Conservation (phyloP, 1,140 invertebrate genomes). For the Brachionus calyciflorus region DNA sequence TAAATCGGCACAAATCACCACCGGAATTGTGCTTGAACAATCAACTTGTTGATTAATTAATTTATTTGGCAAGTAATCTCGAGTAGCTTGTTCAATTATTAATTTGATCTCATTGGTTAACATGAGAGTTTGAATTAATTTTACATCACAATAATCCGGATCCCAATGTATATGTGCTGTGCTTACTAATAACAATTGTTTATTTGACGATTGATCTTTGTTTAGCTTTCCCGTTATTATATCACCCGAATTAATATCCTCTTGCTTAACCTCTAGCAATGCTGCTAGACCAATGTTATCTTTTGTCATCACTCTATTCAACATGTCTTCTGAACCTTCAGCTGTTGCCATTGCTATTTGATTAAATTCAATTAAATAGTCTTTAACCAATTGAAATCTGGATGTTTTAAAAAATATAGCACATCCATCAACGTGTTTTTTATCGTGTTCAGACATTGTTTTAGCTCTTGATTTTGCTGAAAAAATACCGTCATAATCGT, state of each 20-base stretch:
- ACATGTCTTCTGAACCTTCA: slow-evolving; percentile 86
- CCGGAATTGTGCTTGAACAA: slow-evolving; percentile 70
- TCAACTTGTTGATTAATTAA: slow-evolving; percentile 49
- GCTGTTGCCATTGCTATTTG: slow-evolving; percentile 96
- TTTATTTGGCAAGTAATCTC: slow-evolving; percentile 15
- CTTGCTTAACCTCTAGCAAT: slow-evolving; percentile 68
- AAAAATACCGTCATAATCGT: slow-evolving; percentile 97
- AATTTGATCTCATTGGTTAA: slow-evolving; percentile 77
- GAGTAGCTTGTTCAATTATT: slow-evolving; percentile 36
- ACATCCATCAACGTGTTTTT: slow-evolving; percentile 97
- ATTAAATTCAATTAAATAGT: slow-evolving; percentile 94
- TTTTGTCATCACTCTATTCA: slow-evolving; percentile 98
- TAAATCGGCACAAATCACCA: slow-evolving; percentile 94
- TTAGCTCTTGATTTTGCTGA: slow-evolving; percentile 96
- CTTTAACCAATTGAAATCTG: slow-evolving; percentile 88
- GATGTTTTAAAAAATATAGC: slow-evolving; percentile 82
- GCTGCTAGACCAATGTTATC: slow-evolving; percentile 97
- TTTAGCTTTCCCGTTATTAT: slow-evolving; percentile 65
- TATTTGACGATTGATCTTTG: slow-evolving; percentile 24
- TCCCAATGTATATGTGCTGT: slow-evolving; percentile 99
- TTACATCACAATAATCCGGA: slow-evolving; percentile 99
- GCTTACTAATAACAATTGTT: slow-evolving; percentile 74
- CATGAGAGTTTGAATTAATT: slow-evolving; percentile 99
- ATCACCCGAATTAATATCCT: slow-evolving; percentile 17
- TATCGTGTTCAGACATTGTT: slow-evolving; percentile 92